These are phyloP conservation scores for Pardosa pseudoannulata DNA, from an alignment of 2,888 invertebrate genomes.

Conservation along the genomic window DNA sequence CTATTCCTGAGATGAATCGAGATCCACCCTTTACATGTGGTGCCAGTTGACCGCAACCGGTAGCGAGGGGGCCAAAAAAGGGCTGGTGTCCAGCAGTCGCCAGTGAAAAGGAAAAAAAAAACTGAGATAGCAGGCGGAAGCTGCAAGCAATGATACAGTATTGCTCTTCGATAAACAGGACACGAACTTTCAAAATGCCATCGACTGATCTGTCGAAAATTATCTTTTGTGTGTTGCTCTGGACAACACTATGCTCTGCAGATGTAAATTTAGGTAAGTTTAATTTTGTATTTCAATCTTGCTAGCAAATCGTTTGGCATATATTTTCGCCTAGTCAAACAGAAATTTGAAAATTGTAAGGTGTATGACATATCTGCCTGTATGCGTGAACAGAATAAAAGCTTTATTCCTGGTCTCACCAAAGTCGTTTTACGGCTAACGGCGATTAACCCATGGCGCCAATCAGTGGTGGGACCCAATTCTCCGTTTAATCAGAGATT, in stretches of 20 bases:
- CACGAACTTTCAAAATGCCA: not conserved
- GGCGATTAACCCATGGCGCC: too few relatives aligned
- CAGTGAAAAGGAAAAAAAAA: too few relatives aligned
- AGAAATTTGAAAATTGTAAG: too few relatives aligned
- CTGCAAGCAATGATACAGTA: not conserved
- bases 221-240: not conserved
- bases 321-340: too few relatives aligned
- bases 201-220: not conserved
- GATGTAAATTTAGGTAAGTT: constrained; percentile 39
- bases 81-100: not conserved
- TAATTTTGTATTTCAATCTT: too few relatives aligned
- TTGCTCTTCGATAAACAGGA: not conserved
- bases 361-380: too few relatives aligned
- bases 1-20: not conserved
- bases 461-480: too few relatives aligned
- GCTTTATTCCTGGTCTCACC: too few relatives aligned
- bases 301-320: too few relatives aligned
- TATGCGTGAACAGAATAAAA: too few relatives aligned
- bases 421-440: too few relatives aligned
- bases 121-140: not conserved
- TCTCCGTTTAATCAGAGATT: too few relatives aligned
- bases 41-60: constrained; percentile 25
- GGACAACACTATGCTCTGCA: constrained; percentile 35
- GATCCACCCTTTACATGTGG: not conserved
- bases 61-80: constrained; percentile 21